A percentile compares a stretch with the other conserved stretches of the same genome.
Evolutionary conservation across 2,113 vertebrate genomes (phyloP).

Genomic region (Lepus europaeus): DNA sequence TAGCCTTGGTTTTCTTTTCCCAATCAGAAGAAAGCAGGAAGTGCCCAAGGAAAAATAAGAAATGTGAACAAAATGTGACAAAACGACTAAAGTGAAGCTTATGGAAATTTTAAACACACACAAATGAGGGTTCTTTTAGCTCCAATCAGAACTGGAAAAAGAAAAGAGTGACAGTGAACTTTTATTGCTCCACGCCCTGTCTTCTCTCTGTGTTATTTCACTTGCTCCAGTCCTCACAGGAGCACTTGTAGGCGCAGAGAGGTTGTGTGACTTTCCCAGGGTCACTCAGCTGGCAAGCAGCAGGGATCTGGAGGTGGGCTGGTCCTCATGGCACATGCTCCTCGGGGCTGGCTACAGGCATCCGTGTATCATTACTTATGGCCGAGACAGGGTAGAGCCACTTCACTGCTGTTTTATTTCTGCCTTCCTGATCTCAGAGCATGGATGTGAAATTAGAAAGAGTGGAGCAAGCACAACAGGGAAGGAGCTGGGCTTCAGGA

Average conservation of each 20-base stretch:
- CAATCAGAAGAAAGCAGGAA: background rate
- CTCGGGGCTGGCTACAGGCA: background rate
- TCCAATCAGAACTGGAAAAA: background rate
- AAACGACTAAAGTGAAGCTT: background rate
- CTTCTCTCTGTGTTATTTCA: background rate
- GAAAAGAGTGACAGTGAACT: background rate
- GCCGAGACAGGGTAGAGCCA: background rate
- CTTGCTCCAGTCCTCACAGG: background rate
- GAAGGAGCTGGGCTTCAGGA: background rate
- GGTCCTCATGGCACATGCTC: accelerated
- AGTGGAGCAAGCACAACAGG: background rate
- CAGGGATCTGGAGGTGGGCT: background rate
- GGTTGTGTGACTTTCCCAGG: background rate
- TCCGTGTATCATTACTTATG: background rate
- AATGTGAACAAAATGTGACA: background rate
- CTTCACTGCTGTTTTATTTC: background rate
- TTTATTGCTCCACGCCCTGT: background rate
- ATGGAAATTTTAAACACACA: background rate
- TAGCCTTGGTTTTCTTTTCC: constrained; percentile 21
- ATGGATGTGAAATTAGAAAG: background rate
- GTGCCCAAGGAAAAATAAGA: background rate
- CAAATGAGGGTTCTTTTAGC: background rate
- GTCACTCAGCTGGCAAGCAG: background rate
- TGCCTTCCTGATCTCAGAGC: background rate
- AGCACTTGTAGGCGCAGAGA: constrained; percentile 15